Evolutionary conservation across 2,797 vertebrate species (phyloP).

Genomic region (Crypturellus tataupa): DNA sequence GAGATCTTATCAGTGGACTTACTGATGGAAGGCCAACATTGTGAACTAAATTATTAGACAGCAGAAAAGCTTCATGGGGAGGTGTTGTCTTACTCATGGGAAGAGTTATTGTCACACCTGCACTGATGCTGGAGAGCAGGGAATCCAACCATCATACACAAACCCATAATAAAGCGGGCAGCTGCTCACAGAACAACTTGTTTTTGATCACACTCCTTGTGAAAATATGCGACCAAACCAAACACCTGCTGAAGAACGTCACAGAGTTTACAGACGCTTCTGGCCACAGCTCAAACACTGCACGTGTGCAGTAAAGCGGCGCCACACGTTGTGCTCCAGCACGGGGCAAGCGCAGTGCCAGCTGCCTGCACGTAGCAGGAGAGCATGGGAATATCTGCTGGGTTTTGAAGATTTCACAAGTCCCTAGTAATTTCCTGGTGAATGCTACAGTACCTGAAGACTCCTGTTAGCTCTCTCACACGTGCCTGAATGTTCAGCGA

Average conservation of each 20-base stretch:
- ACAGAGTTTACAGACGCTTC: slow-evolving; percentile 6
- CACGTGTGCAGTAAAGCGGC: slow-evolving; percentile 4
- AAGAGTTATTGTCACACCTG: not conserved
- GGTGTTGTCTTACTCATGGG: not conserved
- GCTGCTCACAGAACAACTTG: not conserved
- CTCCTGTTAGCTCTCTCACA: not conserved
- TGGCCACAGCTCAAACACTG: slow-evolving; percentile 5
- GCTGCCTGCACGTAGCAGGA: not conserved
- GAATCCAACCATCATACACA: not conserved
- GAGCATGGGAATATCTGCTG: slow-evolving; percentile 2
- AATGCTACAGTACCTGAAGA: slow-evolving; percentile 3
- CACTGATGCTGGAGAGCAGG: not conserved
- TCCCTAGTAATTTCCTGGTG: slow-evolving; percentile 22
- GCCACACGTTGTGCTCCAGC: not conserved
- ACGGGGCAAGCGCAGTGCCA: slow-evolving; percentile 17
- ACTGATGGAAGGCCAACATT: not conserved
- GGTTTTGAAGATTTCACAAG: slow-evolving; percentile 12
- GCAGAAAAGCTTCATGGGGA: not conserved
- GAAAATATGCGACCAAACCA: not conserved
- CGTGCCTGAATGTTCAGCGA: not conserved
- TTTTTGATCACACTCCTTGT: not conserved
- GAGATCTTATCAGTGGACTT: not conserved
- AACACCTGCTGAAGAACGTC: slow-evolving; percentile 34
- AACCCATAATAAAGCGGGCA: not conserved
- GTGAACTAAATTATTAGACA: not conserved